Conservation (phyloP, 2,888 invertebrate genomes). For the Arrhopalites spinosus region DNA sequence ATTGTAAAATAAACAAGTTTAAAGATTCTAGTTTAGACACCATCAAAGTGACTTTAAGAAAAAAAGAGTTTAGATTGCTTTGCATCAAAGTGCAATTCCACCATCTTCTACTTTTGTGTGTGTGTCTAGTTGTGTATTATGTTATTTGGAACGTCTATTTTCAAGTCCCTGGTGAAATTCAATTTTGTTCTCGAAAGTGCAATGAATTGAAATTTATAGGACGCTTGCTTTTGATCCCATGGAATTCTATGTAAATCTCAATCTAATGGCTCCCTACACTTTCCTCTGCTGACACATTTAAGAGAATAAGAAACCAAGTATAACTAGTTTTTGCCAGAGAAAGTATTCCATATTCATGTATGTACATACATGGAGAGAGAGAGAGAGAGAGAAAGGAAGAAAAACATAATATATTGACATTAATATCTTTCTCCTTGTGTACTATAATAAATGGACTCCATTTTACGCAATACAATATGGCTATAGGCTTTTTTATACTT, state of each 20-base stretch:
- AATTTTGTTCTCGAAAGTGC: not conserved
- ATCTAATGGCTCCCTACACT: not conserved
- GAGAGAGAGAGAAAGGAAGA: not conserved
- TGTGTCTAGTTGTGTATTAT: too few relatives aligned
- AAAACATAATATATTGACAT: not conserved
- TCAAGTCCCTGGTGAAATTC: not conserved
- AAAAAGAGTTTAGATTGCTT: not conserved
- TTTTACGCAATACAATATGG: not conserved
- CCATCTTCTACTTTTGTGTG: too few relatives aligned
- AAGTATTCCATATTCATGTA: not conserved
- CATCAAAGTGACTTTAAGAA: too few relatives aligned
- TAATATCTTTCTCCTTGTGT: not conserved
- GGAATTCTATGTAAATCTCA: slow-evolving; percentile 1
- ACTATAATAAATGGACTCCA: not conserved
- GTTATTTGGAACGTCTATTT: too few relatives aligned
- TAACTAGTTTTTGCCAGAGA: not conserved
- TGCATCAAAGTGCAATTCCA: not conserved
- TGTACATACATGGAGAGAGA: not conserved
- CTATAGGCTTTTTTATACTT: not conserved
- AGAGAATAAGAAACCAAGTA: not conserved
- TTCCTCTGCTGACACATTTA: not conserved
- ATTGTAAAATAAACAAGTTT: too few relatives aligned
- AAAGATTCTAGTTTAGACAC: too few relatives aligned
- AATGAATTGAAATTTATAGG: slow-evolving; percentile 10
- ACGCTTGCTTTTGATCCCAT: not conserved